A percentile compares a stretch with the other conserved stretches of the same genome.
Evolutionary conservation across 35 echinoderm and acorn worm species (phyloP).

Genomic region (Patiria miniata): DNA sequence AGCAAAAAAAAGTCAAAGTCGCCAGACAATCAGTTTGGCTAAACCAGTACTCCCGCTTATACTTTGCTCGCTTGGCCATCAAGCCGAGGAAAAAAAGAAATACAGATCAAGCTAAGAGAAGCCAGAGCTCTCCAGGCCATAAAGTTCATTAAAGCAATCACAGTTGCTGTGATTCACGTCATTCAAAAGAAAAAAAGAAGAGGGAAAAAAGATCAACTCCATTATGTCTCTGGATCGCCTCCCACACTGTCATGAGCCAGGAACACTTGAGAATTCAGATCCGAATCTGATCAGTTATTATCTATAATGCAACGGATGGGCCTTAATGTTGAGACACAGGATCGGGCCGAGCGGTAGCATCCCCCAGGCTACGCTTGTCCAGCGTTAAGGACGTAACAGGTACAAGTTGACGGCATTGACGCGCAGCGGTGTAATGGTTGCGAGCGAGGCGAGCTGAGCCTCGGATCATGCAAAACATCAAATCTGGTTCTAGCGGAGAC

Average conservation of each 20-base stretch:
- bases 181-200: conserved; percentile 10
- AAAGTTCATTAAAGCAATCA: conserved; percentile 27
- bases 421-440: neutral
- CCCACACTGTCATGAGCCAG: conserved; percentile 24
- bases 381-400: neutral
- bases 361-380: conserved; percentile 25
- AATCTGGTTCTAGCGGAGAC: neutral
- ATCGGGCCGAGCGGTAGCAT: neutral
- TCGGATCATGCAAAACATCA: neutral
- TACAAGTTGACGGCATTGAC: neutral
- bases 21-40: neutral
- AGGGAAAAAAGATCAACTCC: conserved; percentile 19
- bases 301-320: conserved; percentile 13
- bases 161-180: neutral
- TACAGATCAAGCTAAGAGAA: neutral
- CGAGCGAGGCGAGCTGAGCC: neutral
- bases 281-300: conserved; percentile 31
- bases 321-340: neutral
- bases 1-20: neutral
- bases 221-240: conserved; percentile 9
- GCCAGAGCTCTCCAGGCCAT: neutral
- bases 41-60: conserved; percentile 18
- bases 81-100: neutral
- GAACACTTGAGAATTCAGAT: conserved; percentile 31
- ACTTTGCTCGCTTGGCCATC: conserved; percentile 8